phyloP scores from a whole-genome alignment of 1,140 invertebrate species.

The Thaumatotibia leucotreta region DNA sequence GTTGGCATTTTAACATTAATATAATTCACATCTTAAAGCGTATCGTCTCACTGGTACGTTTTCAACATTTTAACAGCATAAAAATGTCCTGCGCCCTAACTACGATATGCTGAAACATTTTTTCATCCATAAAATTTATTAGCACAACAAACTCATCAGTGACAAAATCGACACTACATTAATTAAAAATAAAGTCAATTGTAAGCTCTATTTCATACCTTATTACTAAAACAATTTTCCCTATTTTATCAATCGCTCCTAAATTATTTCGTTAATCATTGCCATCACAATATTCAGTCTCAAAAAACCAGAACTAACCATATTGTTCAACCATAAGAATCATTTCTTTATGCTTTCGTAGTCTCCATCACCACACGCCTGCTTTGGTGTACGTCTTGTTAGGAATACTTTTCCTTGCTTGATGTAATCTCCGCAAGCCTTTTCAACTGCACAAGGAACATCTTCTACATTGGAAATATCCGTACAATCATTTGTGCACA shows the following conservation, averaged over 20 bases:
- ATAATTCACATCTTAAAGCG: slow-evolving; percentile 20
- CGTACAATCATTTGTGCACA: slow-evolving; percentile 33
- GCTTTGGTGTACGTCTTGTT: slow-evolving; percentile 49
- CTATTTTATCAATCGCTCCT: slow-evolving; percentile 4
- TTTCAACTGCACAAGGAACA: slow-evolving; percentile 46
- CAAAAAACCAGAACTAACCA: slow-evolving; percentile 34
- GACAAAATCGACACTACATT: slow-evolving; percentile 1
- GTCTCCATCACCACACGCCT: slow-evolving; percentile 43
- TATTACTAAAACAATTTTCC: slow-evolving; percentile 1
- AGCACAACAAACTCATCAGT: slow-evolving; percentile 8
- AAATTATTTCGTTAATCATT: slow-evolving; percentile 29
- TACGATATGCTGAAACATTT: slow-evolving; percentile 23
- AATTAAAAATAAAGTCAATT: slow-evolving; percentile 2
- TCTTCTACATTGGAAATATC: slow-evolving; percentile 35
- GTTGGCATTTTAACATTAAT: slow-evolving; percentile 21
- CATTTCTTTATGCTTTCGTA: slow-evolving; percentile 64
- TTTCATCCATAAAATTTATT: slow-evolving; percentile 21
- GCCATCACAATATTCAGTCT: slow-evolving; percentile 62
- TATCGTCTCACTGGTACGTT: slow-evolving; percentile 20
- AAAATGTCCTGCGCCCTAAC: slow-evolving; percentile 15
- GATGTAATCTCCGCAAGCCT: slow-evolving; percentile 46
- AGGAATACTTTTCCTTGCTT: slow-evolving; percentile 54
- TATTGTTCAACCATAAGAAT: slow-evolving; percentile 36
- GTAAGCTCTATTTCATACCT: slow-evolving; percentile 10
- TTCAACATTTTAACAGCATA: slow-evolving; percentile 16